A percentile compares a stretch with the other conserved stretches of the same genome.
phyloP scores from a whole-genome alignment of 1,140 invertebrate species.

The Arctopsyche grandis region DNA sequence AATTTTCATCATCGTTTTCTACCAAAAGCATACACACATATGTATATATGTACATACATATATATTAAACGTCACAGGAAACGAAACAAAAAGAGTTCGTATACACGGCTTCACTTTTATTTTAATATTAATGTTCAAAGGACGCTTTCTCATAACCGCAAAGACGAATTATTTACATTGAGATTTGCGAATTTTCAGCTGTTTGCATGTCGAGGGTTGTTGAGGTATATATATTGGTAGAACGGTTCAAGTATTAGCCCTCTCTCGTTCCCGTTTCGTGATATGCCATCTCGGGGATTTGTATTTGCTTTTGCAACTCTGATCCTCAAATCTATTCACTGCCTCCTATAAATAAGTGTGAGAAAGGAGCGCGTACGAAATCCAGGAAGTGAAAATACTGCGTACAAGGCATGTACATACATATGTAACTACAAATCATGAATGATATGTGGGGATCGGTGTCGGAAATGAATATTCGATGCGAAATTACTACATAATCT shows the following conservation, averaged over 20 bases:
- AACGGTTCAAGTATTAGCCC: not conserved
- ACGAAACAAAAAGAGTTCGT: not conserved
- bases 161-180: constrained; percentile 20
- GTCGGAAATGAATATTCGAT: no score
- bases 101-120: constrained; percentile 12
- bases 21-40: not conserved
- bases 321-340: no score
- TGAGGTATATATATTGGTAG: constrained; percentile 4
- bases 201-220: not conserved
- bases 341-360: no score
- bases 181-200: constrained; percentile 24
- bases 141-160: not conserved
- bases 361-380: no score
- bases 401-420: no score
- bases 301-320: not conserved
- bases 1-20: no score
- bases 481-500: no score
- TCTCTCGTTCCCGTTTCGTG: not conserved
- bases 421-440: no score
- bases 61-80: not conserved
- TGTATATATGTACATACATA: not conserved
- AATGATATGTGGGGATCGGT: no score
- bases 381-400: no score
- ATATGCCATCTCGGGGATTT: not conserved
- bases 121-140: constrained; percentile 14